Evolutionary conservation across 2,113 vertebrate species (phyloP).

Genomic region (Aythya baeri): DNA sequence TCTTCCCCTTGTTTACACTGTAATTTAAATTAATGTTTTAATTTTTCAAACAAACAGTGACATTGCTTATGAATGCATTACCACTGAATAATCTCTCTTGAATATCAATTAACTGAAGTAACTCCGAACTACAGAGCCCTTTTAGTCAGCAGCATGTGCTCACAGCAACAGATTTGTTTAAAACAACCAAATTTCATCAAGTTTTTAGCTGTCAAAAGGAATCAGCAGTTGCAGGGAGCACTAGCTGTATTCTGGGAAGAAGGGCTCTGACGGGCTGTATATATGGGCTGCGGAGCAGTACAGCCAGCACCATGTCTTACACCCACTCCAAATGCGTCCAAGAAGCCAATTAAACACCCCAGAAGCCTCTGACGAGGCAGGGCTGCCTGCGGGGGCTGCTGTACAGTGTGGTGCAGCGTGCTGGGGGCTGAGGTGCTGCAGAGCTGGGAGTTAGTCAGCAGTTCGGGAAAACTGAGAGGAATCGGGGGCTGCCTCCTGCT

Average conservation of each 20-base stretch:
- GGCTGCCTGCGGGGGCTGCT: not conserved
- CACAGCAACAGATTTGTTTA: not conserved
- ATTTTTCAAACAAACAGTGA: slow-evolving; percentile 53
- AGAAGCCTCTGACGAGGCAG: not conserved
- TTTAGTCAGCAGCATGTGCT: not conserved
- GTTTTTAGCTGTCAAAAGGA: not conserved
- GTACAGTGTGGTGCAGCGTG: not conserved
- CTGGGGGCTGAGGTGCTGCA: not conserved
- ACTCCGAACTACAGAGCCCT: slow-evolving; percentile 14
- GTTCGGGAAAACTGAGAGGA: not conserved
- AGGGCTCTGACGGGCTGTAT: not conserved
- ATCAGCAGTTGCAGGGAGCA: not conserved
- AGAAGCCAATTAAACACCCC: not conserved
- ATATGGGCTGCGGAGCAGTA: not conserved
- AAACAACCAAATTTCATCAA: not conserved
- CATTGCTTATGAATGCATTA: slow-evolving; percentile 65
- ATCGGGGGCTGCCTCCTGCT: not conserved
- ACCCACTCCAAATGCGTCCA: not conserved
- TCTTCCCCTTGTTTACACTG: slow-evolving; percentile 47
- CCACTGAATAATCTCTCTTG: slow-evolving; percentile 26
- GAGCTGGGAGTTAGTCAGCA: not conserved
- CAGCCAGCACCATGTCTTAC: not conserved
- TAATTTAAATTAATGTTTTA: slow-evolving; percentile 72
- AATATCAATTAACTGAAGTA: slow-evolving; percentile 62
- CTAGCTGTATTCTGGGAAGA: not conserved